Percentiles rank a stretch among this genome's conserved stretches.
These are phyloP conservation scores for Eumerus sabulonum DNA, from an alignment of 2,888 invertebrate species.

Conservation along the genomic window DNA sequence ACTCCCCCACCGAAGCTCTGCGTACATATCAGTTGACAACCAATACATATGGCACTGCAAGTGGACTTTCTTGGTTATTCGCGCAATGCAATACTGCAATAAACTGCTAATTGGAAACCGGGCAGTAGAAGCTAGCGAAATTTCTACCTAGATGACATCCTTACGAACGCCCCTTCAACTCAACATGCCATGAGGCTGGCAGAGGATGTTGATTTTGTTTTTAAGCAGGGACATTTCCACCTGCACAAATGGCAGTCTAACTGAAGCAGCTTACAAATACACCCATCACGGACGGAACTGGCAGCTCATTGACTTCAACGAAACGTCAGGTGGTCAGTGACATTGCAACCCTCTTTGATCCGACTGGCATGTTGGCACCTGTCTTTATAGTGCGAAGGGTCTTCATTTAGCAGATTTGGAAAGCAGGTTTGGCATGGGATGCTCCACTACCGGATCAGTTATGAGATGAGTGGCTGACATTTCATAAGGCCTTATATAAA, in stretches of 20 bases:
- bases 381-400: conserved; percentile 31
- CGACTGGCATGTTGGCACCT: conserved; percentile 41
- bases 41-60: conserved; percentile 46
- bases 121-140: conserved; percentile 1
- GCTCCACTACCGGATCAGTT: conserved; percentile 25
- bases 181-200: conserved; percentile 13
- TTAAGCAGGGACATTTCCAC: conserved; percentile 24
- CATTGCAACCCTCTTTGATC: conserved; percentile 22
- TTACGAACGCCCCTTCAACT: conserved; percentile 20
- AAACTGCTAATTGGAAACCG: not conserved
- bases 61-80: conserved; percentile 43
- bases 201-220: conserved; percentile 14
- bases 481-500: conserved; percentile 15
- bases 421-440: conserved; percentile 28
- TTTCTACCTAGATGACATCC: conserved; percentile 45
- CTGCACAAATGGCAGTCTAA: conserved; percentile 40
- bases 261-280: conserved; percentile 10
- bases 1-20: conserved; percentile 54
- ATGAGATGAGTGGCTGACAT: conserved; percentile 28
- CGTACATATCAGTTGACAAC: conserved; percentile 62
- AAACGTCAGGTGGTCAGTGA: conserved; percentile 27
- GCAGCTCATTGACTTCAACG: conserved; percentile 19
- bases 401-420: conserved; percentile 32
- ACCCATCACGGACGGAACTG: conserved; percentile 12
- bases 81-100: conserved; percentile 27